Evolutionary conservation across 2,113 vertebrate genomes (phyloP).

Genomic region (Hemiprocne comata): DNA sequence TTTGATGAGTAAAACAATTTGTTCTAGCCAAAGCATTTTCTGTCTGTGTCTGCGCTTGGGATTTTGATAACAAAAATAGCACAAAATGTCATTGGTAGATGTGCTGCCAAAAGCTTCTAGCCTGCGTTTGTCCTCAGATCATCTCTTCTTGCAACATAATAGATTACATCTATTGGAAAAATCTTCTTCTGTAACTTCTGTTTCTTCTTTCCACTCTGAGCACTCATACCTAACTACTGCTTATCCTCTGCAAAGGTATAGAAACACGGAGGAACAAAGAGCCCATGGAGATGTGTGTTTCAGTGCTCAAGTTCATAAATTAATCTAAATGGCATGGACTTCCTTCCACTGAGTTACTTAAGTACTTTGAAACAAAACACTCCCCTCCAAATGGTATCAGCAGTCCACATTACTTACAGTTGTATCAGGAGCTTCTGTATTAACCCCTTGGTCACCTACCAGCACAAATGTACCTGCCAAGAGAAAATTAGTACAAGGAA

Average conservation of each 20-base stretch:
- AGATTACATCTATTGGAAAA: neutral
- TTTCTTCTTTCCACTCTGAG: neutral
- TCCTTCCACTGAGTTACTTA: slow-evolving; percentile 22
- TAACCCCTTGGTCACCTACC: neutral
- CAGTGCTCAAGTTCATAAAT: neutral
- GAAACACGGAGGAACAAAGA: neutral
- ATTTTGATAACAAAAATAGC: slow-evolving; percentile 51
- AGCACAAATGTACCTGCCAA: neutral
- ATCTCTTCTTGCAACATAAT: neutral
- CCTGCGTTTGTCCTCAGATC: neutral
- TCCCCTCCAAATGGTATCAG: neutral
- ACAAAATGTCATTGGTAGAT: neutral
- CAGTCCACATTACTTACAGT: neutral
- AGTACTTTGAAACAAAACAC: slow-evolving; percentile 54
- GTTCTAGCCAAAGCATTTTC: slow-evolving; percentile 26
- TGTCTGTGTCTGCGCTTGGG: neutral
- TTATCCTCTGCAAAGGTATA: neutral
- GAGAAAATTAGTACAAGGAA: neutral
- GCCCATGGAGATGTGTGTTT: slow-evolving; percentile 10
- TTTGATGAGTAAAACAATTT: slow-evolving; percentile 23
- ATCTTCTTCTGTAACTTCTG: neutral
- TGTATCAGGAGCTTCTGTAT: slow-evolving; percentile 18
- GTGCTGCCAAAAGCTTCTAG: slow-evolving; percentile 21
- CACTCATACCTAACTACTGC: neutral
- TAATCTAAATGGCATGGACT: neutral